These are phyloP conservation scores for Aphelinus atriplicis DNA, from an alignment of 1,140 invertebrate genomes.

Conservation along the genomic window DNA sequence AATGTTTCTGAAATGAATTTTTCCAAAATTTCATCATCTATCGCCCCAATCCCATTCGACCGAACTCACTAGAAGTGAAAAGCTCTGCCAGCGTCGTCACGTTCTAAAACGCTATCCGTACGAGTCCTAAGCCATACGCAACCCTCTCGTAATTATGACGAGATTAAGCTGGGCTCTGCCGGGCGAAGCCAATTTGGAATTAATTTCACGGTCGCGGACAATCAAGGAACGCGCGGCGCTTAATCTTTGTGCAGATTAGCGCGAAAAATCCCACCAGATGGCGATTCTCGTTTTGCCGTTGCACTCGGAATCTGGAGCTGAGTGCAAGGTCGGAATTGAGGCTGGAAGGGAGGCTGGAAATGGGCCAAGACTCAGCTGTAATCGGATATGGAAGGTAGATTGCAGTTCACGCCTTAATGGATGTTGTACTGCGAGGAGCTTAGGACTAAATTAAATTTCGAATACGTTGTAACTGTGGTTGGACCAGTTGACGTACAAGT, in stretches of 20 bases:
- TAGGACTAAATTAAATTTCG: too few species aligned
- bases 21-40: too few species aligned
- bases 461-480: too few species aligned
- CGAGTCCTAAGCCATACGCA: slow-evolving; percentile 47
- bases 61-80: neutral
- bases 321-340: too few species aligned
- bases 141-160: slow-evolving; percentile 63
- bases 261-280: slow-evolving; percentile 47
- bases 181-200: slow-evolving; percentile 66
- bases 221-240: slow-evolving; percentile 49
- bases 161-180: slow-evolving; percentile 58
- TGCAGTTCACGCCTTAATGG: too few species aligned
- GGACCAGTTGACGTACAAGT: too few species aligned
- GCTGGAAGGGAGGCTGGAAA: too few species aligned
- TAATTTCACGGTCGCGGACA: slow-evolving; percentile 62
- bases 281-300: slow-evolving; percentile 47
- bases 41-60: too few species aligned
- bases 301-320: neutral
- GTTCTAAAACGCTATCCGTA: neutral
- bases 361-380: too few species aligned
- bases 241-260: slow-evolving; percentile 47
- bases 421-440: too few species aligned
- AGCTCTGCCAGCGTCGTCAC: neutral
- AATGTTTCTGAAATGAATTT: too few species aligned
- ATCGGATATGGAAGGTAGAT: too few species aligned